phyloP scores from a whole-genome alignment of 2,888 invertebrate genomes.

The Drosophila antonietae region DNA sequence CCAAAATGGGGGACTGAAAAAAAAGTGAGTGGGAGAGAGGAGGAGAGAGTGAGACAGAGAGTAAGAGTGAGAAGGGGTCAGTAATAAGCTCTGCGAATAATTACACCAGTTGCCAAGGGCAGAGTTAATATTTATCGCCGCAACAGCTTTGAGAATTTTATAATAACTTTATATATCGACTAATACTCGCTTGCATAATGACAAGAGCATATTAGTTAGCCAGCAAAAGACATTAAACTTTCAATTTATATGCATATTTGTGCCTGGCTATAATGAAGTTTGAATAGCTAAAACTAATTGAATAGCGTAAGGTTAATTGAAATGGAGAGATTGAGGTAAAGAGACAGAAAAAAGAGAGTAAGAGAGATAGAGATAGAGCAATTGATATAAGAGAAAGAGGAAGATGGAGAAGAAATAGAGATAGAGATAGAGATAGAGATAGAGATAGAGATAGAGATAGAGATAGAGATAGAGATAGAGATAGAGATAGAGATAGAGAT shows the following conservation, averaged over 20 bases:
- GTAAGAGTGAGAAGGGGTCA: fast-evolving
- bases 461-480: neutral
- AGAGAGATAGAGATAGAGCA: no score
- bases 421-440: no score
- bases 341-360: neutral
- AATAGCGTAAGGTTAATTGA: no score
- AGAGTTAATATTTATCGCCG: constrained; percentile 2
- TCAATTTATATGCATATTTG: neutral
- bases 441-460: no score
- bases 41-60: neutral
- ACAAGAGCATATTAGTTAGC: neutral
- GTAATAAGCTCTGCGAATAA: constrained; percentile 10
- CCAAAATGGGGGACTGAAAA: neutral
- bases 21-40: neutral
- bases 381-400: no score
- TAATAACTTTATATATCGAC: neutral
- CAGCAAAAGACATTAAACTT: neutral
- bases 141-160: neutral
- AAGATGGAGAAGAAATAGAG: no score
- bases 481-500: neutral
- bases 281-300: no score
- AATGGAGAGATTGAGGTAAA: no score
- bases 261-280: neutral
- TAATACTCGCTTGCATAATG: neutral
- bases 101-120: constrained; percentile 12